Base-by-base conservation (phyloP, 2,797 vertebrate genomes). In the Anas capensis region DNA sequence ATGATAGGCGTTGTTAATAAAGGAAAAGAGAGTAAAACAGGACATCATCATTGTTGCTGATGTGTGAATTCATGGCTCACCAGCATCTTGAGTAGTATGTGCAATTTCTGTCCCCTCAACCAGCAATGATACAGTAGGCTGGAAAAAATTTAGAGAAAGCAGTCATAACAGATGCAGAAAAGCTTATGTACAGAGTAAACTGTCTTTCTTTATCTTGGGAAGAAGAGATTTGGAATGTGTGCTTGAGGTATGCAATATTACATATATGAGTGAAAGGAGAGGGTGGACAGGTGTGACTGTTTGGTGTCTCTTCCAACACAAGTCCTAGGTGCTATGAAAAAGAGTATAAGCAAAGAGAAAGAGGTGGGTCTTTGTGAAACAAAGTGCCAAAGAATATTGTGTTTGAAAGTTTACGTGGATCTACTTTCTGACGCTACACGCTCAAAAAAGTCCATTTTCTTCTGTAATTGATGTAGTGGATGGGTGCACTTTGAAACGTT, bases 241-340 rank as follows among this genome's bases (percentile, higher is more conserved):
- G 65, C n/a, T 51, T 84, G 64, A 80, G 18, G 26, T 78, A 49
- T 77, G 73, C 27, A 34, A 0, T 64, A 26, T n/a, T 77, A 40
- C 60, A 15, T 18, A 8, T 42, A 42, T 18, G 42, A 60, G 46
- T 46, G 31, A 36, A 34, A 38, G 21, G 27, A 77, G 19, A 23
- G 33, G 5, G 7, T 33, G 29, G 31, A 29, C 7, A 29, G 14
- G 16, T 71, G 77, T 18, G 18, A 0, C 82, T 80, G 11, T 73
- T 86, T 2, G 0, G 11, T 48, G 6, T 54, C 7, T 87, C 19
- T 86, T 82, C 29, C 31, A 54, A 3, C 31, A 20, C 0, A 1
- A n/a, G 44, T 18, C 18, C 62, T 82, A 49, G 42, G 26, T 61
- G 42, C 8, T 23, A 31, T 61, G 18, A 23, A 31, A 14, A 60